Evolutionary conservation across 2,797 vertebrate species (phyloP).

Genomic region (Pampus argenteus): DNA sequence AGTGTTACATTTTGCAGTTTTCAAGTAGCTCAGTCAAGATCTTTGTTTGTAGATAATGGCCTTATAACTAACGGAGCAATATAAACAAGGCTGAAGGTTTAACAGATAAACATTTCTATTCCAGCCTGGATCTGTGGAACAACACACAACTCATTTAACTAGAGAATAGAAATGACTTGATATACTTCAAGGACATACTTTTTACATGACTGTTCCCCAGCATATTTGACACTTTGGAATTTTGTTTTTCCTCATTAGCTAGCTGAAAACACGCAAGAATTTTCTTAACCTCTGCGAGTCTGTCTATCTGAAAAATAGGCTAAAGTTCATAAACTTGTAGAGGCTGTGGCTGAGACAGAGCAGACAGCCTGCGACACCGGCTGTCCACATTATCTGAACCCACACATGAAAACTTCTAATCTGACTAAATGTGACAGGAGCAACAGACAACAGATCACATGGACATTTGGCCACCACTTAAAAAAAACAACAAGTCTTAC

Average conservation of each 20-base stretch:
- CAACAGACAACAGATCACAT: constrained; percentile 18
- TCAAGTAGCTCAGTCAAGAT: constrained; percentile 5
- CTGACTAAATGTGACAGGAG: constrained; percentile 29
- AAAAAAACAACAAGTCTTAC: constrained; percentile 22
- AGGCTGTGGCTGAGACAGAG: constrained; percentile 43
- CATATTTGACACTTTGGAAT: not conserved
- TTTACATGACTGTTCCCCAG: constrained; percentile 1
- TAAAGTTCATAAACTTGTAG: constrained; percentile 68
- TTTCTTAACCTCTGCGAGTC: constrained; percentile 14
- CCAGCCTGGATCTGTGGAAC: not conserved
- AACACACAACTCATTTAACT: not conserved
- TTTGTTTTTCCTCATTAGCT: not conserved
- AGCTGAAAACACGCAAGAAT: constrained; percentile 10
- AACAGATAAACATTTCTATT: constrained; percentile 20
- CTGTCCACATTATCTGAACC: constrained; percentile 31
- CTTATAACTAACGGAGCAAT: constrained; percentile 12
- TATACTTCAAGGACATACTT: not conserved
- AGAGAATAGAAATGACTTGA: not conserved
- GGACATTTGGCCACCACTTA: not conserved
- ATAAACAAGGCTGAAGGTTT: constrained; percentile 25
- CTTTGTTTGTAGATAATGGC: constrained; percentile 15
- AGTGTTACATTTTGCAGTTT: no score
- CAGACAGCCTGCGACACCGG: constrained; percentile 37
- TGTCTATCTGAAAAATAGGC: constrained; percentile 59
- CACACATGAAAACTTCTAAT: constrained; percentile 34